These are phyloP conservation scores for Pelecanus crispus DNA, from an alignment of 2,113 vertebrate genomes.

Conservation along the genomic window DNA sequence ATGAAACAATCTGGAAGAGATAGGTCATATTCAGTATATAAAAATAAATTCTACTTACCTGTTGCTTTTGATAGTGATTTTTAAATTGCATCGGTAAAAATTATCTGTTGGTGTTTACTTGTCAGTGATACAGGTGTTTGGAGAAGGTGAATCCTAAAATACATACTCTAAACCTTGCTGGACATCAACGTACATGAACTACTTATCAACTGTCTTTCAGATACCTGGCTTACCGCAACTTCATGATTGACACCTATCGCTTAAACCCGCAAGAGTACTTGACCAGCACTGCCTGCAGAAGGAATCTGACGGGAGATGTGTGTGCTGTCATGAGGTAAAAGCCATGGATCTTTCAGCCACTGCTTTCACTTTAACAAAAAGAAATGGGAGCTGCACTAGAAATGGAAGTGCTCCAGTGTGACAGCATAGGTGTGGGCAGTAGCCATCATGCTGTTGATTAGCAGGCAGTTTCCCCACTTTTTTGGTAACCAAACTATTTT, in stretches of 20 bases:
- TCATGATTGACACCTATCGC: constrained; percentile 98
- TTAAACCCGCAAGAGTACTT: constrained; percentile 97
- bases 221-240: constrained; percentile 97
- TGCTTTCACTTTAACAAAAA: too few relatives aligned
- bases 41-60: background rate
- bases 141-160: background rate
- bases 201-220: constrained; percentile 45
- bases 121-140: accelerated
- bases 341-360: too few relatives aligned
- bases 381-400: background rate
- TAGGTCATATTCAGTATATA: background rate
- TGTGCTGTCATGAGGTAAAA: constrained; percentile 95
- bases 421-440: accelerated
- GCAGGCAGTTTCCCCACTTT: background rate
- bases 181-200: accelerated
- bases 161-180: accelerated
- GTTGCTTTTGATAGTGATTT: background rate
- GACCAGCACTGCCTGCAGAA: constrained; percentile 94
- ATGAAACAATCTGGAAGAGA: background rate
- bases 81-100: accelerated
- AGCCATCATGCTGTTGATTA: background rate
- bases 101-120: accelerated
- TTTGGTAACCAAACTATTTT: background rate
- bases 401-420: background rate
- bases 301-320: constrained; percentile 94